Percentiles rank a stretch among this genome's conserved stretches.
Evolutionary conservation across 2,113 vertebrate species (phyloP).

Genomic region (Istiophorus platypterus): DNA sequence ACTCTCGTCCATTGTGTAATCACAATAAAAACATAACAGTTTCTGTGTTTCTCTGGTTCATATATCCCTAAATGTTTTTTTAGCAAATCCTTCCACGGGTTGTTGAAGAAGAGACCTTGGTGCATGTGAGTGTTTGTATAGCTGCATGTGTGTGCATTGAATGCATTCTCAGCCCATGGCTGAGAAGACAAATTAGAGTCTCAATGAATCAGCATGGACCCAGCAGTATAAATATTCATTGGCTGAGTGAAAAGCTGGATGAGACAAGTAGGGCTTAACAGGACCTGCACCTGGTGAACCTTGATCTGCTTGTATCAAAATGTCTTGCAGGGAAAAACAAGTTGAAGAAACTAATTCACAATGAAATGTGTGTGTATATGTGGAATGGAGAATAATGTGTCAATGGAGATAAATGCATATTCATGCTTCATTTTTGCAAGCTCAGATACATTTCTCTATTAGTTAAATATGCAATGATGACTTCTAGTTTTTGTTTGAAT

Average conservation of each 20-base stretch:
- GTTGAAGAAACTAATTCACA: constrained; percentile 31
- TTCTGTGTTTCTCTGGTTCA: too few relatives aligned
- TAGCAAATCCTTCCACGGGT: too few relatives aligned
- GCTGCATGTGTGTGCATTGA: background rate
- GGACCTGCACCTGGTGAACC: constrained; percentile 79
- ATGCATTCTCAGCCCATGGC: constrained; percentile 10
- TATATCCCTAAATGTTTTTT: too few relatives aligned
- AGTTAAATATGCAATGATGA: too few relatives aligned
- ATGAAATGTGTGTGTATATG: background rate
- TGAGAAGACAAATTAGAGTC: constrained; percentile 46
- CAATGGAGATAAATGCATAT: background rate
- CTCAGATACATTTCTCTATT: too few relatives aligned
- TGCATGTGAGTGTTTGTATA: background rate
- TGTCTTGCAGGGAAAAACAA: constrained; percentile 32
- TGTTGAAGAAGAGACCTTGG: background rate
- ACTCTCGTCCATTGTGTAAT: too few relatives aligned
- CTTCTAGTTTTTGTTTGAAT: too few relatives aligned
- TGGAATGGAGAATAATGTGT: too few relatives aligned
- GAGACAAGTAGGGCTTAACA: constrained; percentile 72
- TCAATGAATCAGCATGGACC: constrained; percentile 45
- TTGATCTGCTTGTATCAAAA: constrained; percentile 68
- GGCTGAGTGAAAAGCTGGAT: constrained; percentile 64
- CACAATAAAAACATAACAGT: too few relatives aligned
- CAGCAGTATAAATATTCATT: constrained; percentile 79
- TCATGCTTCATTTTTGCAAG: background rate